Percentiles rank a stretch among this genome's conserved stretches.
Evolutionary conservation across 2,888 invertebrate genomes (phyloP).

Genomic region (Melipona beecheii): DNA sequence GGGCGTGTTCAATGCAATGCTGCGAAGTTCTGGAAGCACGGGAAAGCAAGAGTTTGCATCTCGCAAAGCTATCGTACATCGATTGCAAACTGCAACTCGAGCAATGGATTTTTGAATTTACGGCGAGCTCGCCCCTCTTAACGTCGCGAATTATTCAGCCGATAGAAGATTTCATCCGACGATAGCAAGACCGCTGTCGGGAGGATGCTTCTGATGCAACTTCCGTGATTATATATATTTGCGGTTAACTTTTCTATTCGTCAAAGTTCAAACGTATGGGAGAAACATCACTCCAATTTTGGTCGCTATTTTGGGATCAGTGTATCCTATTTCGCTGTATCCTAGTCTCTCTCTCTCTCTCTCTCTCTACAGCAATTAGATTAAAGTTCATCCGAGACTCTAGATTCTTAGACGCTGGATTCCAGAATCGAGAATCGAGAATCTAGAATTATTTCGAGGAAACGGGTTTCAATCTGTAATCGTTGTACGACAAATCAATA

Average conservation of each 20-base stretch:
- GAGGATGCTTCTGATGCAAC: neutral
- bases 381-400: too few species aligned
- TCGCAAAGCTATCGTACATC: slow-evolving; percentile 31
- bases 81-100: slow-evolving; percentile 13
- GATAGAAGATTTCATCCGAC: neutral
- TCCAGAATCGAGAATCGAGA: too few species aligned
- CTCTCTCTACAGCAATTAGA: too few species aligned
- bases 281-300: neutral
- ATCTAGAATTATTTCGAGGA: too few species aligned
- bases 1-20: neutral
- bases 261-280: neutral
- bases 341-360: too few species aligned
- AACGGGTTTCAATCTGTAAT: too few species aligned
- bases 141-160: neutral
- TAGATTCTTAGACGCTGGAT: too few species aligned
- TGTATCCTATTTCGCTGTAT: neutral
- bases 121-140: neutral
- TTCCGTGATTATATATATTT: neutral
- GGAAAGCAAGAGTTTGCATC: neutral
- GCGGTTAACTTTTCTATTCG: slow-evolving; percentile 27
- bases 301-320: neutral
- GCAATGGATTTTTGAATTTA: slow-evolving; percentile 43
- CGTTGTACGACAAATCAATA: too few species aligned
- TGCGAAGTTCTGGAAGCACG: slow-evolving; percentile 1
- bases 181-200: neutral